phyloP scores from a whole-genome alignment of 2,888 invertebrate species.

The Hoplodrina blanda region DNA sequence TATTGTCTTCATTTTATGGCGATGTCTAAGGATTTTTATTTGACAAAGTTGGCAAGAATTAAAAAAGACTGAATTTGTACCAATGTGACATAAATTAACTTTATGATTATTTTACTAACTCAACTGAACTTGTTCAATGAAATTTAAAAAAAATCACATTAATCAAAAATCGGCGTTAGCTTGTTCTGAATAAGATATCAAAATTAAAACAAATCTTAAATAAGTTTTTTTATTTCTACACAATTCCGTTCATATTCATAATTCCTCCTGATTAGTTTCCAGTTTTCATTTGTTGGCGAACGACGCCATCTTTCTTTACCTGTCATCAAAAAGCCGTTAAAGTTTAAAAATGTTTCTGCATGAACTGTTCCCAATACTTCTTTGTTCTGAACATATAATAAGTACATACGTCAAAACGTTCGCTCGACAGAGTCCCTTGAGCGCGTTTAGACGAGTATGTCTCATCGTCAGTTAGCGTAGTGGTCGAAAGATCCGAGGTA shows the following conservation, averaged over 20 bases:
- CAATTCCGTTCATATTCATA: conserved; percentile 5
- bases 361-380: conserved; percentile 50
- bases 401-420: conserved; percentile 72
- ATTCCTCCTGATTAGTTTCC: not conserved
- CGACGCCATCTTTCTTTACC: conserved; percentile 33
- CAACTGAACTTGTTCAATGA: not conserved
- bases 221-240: not conserved
- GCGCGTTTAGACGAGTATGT: conserved; percentile 83
- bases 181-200: not conserved
- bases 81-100: not conserved
- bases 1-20: conserved; percentile 65
- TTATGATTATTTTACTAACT: conserved; percentile 8
- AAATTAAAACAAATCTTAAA: not conserved
- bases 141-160: conserved; percentile 6
- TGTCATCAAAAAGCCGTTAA: conserved; percentile 37
- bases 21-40: conserved; percentile 18
- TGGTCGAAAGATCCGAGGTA: conserved; percentile 99
- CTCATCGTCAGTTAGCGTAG: conserved; percentile 95
- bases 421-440: conserved; percentile 66
- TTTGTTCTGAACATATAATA: conserved; percentile 64
- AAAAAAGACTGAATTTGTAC: not conserved
- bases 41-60: not conserved
- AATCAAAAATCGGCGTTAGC: not conserved
- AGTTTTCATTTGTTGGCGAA: conserved; percentile 4
- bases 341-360: conserved; percentile 27